Conservation (phyloP, 2,797 vertebrate species). For the Xiphorhynchus erythropygius region DNA sequence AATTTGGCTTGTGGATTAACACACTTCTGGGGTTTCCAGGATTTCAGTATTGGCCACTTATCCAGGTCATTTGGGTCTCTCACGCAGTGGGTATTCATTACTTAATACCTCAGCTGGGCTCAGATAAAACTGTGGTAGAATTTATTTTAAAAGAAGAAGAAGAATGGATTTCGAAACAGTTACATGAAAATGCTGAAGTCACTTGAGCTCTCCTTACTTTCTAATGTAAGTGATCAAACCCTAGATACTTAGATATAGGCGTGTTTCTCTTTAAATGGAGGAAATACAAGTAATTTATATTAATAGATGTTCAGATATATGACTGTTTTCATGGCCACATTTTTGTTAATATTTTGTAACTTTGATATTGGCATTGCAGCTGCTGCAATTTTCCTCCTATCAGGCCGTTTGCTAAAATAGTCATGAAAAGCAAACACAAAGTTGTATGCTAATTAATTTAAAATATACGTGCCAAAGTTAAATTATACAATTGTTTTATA, state of each 20-base stretch:
- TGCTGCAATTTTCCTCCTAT: not conserved
- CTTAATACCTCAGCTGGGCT: not conserved
- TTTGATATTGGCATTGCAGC: not conserved
- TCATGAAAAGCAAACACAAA: not conserved
- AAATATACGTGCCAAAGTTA: not conserved
- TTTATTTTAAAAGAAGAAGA: not conserved
- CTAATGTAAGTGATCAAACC: not conserved
- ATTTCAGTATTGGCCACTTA: not conserved
- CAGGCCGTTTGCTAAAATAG: not conserved
- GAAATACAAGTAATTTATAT: not conserved
- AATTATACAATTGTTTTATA: not conserved
- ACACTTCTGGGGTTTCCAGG: fast-evolving
- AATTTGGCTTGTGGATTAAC: not conserved
- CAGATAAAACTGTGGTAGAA: not conserved
- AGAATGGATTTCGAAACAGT: not conserved
- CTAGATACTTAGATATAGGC: not conserved
- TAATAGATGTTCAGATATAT: not conserved
- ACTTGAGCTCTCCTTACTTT: not conserved
- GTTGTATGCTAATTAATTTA: not conserved
- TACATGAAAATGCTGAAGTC: not conserved
- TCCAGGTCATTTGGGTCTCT: not conserved
- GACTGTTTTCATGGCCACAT: not conserved
- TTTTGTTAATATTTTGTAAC: not conserved
- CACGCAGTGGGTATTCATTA: no score
- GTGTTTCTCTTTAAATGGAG: not conserved